Base-by-base conservation (phyloP, 2,797 vertebrate genomes). In the Crocidura indochinensis region DNA sequence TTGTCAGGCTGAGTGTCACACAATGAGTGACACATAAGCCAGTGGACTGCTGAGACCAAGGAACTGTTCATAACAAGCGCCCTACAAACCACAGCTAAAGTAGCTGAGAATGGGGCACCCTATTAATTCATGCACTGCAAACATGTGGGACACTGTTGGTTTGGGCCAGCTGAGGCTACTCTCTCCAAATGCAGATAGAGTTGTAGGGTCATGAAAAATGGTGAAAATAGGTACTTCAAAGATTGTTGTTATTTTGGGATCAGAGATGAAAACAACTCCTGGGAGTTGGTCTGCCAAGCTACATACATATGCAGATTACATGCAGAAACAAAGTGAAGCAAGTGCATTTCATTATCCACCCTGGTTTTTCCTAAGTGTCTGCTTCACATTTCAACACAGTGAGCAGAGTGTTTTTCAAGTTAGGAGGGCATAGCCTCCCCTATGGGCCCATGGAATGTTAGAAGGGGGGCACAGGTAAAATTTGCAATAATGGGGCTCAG, bases 101-200 rank as follows among this genome's bases (percentile, higher is more conserved):
- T 79, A 49, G 75, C 68, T 29, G 81, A 84, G 83, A 82, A 38
- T 26, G 71, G 44, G 8, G 69, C 84, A 64, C 12, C 81, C 72
- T 46, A 44, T 24, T 62, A 95, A 91, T 91, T 80, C 44, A 76
- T 93, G 88, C n/a, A 20, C 17, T 86, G 60, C 86, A 24, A 94
- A 79, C 74, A 75, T 80, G 64, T 91, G 65, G 80, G 84, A 87
- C 67, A 78, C 17, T 12, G 26, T 22, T 64, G 62, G 22, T 87
- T 92, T 79, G 86, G 49, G 46, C 29, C 67, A 84, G 77, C 56
- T 76, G 84, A 88, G 64, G 29, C 68, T 88, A 31, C 53, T 84
- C 74, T 93, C 77, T 78, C 14, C n/a, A 65, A 22, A 69, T n/a
- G 74, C 22, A 65, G 22, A 88, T 75, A 46, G 82, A 81, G 73